phyloP scores from a whole-genome alignment of 2,113 vertebrate genomes.

The Chaetodon trifascialis region DNA sequence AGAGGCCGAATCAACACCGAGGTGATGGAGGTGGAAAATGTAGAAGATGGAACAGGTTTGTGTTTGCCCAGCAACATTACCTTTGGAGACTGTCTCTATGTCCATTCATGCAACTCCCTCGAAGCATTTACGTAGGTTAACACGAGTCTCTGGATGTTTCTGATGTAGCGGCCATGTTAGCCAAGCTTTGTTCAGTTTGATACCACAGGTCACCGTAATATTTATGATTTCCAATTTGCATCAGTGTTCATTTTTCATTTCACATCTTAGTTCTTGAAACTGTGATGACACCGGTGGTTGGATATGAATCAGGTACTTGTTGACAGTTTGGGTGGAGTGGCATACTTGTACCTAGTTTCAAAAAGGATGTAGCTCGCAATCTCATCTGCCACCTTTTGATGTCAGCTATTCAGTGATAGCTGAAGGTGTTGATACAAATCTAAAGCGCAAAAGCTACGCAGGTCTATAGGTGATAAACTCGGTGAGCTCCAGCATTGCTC shows the following conservation, averaged over 20 bases:
- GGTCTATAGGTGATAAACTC: not conserved
- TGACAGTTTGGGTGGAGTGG: slow-evolving; percentile 79
- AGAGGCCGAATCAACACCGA: slow-evolving; percentile 98
- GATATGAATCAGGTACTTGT: slow-evolving; percentile 61
- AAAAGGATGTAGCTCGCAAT: slow-evolving; percentile 71
- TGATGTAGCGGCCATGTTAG: not conserved
- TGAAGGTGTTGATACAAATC: slow-evolving; percentile 35
- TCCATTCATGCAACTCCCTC: slow-evolving; percentile 35
- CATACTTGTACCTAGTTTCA: slow-evolving; percentile 52
- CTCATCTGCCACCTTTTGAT: slow-evolving; percentile 50
- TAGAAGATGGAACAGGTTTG: slow-evolving; percentile 98
- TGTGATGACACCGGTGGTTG: not conserved
- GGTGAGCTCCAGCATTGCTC: not conserved
- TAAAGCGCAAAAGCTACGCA: slow-evolving; percentile 8
- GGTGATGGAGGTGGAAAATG: slow-evolving; percentile 99
- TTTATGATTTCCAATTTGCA: not conserved
- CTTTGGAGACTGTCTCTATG: slow-evolving; percentile 12
- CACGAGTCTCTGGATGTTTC: not conserved
- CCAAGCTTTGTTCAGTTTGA: slow-evolving; percentile 1
- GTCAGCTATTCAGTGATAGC: slow-evolving; percentile 15
- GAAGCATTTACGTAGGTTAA: not conserved
- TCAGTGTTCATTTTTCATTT: not conserved
- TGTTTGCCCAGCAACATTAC: slow-evolving; percentile 47
- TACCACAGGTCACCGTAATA: not conserved
- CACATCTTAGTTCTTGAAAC: not conserved